Conservation (phyloP, 53 echinoderm and acorn worm genomes). For the Apostichopus leukothele region DNA sequence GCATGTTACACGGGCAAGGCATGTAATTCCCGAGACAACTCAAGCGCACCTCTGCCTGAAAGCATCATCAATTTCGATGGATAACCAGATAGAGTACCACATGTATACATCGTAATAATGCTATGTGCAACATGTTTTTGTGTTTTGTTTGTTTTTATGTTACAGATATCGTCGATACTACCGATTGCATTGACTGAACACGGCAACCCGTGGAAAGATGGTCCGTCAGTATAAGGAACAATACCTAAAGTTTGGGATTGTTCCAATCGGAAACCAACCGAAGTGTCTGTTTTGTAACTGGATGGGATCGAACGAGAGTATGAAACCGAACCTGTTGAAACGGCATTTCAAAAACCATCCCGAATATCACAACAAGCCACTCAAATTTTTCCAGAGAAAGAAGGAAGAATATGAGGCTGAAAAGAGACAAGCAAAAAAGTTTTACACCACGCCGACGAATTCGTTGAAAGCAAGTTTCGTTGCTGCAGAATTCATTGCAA, state of each 20-base stretch:
- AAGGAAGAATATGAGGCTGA: conserved; percentile 10
- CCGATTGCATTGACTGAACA: too few species aligned
- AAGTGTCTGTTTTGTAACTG: conserved; percentile 38
- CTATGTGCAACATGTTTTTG: too few species aligned
- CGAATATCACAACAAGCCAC: conserved; percentile 30
- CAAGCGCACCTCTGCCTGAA: too few species aligned
- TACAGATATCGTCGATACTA: too few species aligned
- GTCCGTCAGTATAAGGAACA: conserved; percentile 31
- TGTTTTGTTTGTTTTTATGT: too few species aligned
- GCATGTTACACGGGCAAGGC: too few species aligned
- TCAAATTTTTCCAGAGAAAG: conserved; percentile 27
- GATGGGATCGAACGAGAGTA: conserved; percentile 44
- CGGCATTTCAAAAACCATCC: conserved; percentile 43
- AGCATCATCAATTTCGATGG: too few species aligned
- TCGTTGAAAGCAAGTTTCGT: conserved; percentile 36
- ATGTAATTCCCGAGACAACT: too few species aligned
- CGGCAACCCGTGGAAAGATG: neutral
- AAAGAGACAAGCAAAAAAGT: conserved; percentile 24
- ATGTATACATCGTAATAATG: too few species aligned
- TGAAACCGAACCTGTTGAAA: conserved; percentile 33
- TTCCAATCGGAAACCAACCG: conserved; percentile 32
- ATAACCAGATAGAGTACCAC: too few species aligned
- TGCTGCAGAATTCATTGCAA: conserved; percentile 46
- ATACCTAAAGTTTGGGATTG: conserved; percentile 25
- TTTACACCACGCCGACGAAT: conserved; percentile 19